Conservation (phyloP, 2,888 invertebrate species). For the Lasioglossum lativentre region DNA sequence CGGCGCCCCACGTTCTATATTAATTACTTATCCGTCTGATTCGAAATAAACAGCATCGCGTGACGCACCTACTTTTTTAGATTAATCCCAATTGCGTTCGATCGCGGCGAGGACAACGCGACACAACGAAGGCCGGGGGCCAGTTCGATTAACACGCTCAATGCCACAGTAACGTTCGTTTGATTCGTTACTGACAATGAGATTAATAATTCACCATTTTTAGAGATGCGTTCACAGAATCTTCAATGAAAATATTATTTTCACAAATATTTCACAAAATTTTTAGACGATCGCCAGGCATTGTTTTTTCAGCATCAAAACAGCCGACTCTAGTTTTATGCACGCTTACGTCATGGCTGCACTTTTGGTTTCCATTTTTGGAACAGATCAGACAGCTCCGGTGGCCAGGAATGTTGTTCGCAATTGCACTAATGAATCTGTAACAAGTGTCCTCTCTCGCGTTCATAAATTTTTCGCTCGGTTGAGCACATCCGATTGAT, state of each 20-base stretch:
- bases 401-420: not conserved
- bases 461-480: slow-evolving; percentile 41
- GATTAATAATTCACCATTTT: not conserved
- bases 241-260: too few species aligned
- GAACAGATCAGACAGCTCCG: not conserved
- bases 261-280: too few species aligned
- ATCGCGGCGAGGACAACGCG: not conserved
- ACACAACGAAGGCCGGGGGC: not conserved
- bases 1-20: slow-evolving; percentile 62
- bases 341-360: not conserved
- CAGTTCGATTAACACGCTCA: slow-evolving; percentile 3
- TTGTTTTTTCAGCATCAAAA: too few species aligned
- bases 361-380: not conserved
- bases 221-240: too few species aligned
- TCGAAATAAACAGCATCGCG: slow-evolving; percentile 29
- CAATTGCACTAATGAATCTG: not conserved
- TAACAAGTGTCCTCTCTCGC: slow-evolving; percentile 41
- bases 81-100: slow-evolving; percentile 26
- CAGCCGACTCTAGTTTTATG: too few species aligned
- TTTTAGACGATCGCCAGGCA: too few species aligned
- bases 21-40: slow-evolving; percentile 59
- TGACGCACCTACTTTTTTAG: slow-evolving; percentile 37
- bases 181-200: not conserved
- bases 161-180: not conserved
- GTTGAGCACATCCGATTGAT: slow-evolving; percentile 43